Evolutionary conservation across 2,797 vertebrate species (phyloP), one percentile per base, ranked within the genome.

Genomic region (Vireo griseus): DNA sequence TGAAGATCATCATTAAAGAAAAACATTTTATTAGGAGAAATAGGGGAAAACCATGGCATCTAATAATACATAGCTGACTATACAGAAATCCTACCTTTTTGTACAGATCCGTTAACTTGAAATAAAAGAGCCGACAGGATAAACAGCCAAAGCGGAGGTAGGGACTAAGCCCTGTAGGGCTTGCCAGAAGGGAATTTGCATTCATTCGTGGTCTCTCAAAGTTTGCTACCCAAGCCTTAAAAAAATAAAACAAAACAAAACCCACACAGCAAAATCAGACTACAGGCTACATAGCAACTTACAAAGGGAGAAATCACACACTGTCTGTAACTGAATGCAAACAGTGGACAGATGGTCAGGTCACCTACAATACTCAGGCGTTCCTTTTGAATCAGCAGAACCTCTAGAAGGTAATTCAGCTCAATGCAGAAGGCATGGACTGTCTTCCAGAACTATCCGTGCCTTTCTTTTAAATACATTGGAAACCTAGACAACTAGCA

Each of bases 111-210:
- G 99, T 99, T 67, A 99, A 98, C 96, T 99, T 99, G 97, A 99
- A 99, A 97, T 99, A 99, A 97, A 99, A 99, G 9, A 99, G 98
- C 21, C 99, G 98, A 93, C 99, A 99, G 15, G 99, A 99, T 80
- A 99, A 98, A 92, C 99, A 99, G 80, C 99, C 99, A 77, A 99
- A 99, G 73, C 99, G 98, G 63, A 99, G 98, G 94, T 99, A 99
- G 61, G 99, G 99, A 94, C 99, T 99, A 80, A 99, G 98, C 74
- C 99, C 99, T 1, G 99, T 99, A 22, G 99, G 99, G 93, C 99
- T 99, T 75, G 99, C 99, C 71, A 99, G 97, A 79, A 99, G 98
- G 51, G 99, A 99, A 97, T 99, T 99, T 3, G 99, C 98, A 66
- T 99, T 99, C 99, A 99, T 99, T 68, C 98, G 98, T 54, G 99